Base-by-base conservation (phyloP, 2,888 invertebrate species). In the Rhamphomyia laevipes region DNA sequence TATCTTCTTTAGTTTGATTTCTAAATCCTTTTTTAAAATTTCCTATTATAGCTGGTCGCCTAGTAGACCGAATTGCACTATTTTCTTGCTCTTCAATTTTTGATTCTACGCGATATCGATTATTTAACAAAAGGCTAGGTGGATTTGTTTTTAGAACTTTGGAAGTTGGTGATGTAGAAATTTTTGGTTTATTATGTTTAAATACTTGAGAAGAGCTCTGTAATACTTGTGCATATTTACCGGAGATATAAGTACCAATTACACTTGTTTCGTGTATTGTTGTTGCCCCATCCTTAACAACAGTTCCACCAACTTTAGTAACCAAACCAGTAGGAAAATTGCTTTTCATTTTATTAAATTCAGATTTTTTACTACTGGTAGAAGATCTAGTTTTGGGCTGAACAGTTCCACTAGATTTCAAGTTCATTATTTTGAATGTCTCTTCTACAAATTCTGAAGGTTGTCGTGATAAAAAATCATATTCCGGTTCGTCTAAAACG, bases 211-310 rank as follows among this genome's bases (percentile, higher is more conserved):
- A 86, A 38, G 86, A 84, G 61, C 87, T 88, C 62, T 88, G 87
- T 30, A 90, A 71, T 11, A 86, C 84, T 71, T 91, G 90, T 4
- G 90, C 89, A 66, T 91, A 90, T 71, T 90, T 90, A 37, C 87
- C 88, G 45, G 85, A 84, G 60, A 90, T 86, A 63, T 83, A 86
- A 4, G 91, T 89, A 23, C 91, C 86, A 59, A 90, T 84, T n/a
- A 91, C 88, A 64, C 85, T 86, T 1, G 90, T 89, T 70, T 90
- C 89, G 63, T 87, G 86, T 7, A 90, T 80, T 1, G 89, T 89
- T 6, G 89, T 89, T 3, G 82, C 71, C 2, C 89, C 89, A 61
- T 87, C 86, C 63, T 83, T 84, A 5, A 89, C 82, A 49, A 86
- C 79, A 6, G 86, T 89, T 18, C 89, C 91, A 41, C 87, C 88